Evolutionary conservation across 30 jellyfish, hydroid and myxozoan species (phyloP), one percentile per base, ranked within the genome.

Genomic region (Rhopilema esculentum): DNA sequence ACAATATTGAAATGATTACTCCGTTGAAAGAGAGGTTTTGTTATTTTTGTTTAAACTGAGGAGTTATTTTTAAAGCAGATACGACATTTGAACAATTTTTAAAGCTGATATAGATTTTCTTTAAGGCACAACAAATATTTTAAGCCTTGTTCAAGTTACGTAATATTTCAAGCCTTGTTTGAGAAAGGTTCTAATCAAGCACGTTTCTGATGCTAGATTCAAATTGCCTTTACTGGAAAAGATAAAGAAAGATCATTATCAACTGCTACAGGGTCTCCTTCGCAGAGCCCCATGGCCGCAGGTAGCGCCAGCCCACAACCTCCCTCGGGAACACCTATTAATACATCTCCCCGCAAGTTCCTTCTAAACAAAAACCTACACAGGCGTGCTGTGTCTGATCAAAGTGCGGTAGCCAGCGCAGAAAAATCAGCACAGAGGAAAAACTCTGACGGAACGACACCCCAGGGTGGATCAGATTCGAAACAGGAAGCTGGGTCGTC

Each of bases 341-440:
- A 82, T 30, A 79, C 96, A 16, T 95, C 99, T 31, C 99, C 99
- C 1, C 81, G 99, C 9, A 95, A 76, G 64, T 95, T 89, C 66
- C 89, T 85, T 29, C 77, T 95, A 78, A 66, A 64, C 75, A 90
- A 82, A 69, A 94, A 93, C 48, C 82, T 85, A 7, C 95, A 91
- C 53, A 63, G 86, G 67, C 66, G 93, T 0, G 88, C 94, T 8
- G 29, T 31, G 63, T 88, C 96, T 4, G 96, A 88, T 68, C 93
- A 85, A 48, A 24, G 80, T 22, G 76, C 53, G 80, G 65, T 53
- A 1, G 69, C 79, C 26, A 63, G 85, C 50, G 87, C 88, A 19
- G 96, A 88, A 0, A 88, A 88, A 64, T 79, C 96, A 15, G 87
- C 91, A 0, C 87, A 62, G 30, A 53, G 91, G 52, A 88, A 88